phyloP scores from a whole-genome alignment of 2,888 invertebrate species.

The Sialis lutaria region DNA sequence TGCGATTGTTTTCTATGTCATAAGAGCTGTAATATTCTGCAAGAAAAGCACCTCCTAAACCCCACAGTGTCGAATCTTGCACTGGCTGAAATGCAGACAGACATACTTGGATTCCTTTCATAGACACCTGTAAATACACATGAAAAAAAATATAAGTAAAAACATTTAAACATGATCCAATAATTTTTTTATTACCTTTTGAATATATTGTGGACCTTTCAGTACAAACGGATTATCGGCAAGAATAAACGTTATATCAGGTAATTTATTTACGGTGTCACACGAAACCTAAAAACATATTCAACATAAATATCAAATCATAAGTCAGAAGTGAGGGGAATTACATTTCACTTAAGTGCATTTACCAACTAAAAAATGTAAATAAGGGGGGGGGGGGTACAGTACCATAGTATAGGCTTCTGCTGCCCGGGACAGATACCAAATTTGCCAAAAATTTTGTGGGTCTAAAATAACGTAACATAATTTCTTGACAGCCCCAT shows the following conservation, averaged over 20 bases:
- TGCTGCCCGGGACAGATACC: too few species aligned
- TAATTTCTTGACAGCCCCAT: too few species aligned
- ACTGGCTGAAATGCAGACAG: conserved; percentile 25
- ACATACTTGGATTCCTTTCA: conserved; percentile 21
- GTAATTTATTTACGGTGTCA: conserved; percentile 35
- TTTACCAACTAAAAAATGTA: too few species aligned
- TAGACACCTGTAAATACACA: conserved; percentile 21
- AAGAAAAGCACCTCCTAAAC: conserved; percentile 29
- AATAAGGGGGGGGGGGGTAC: too few species aligned
- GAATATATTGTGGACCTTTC: conserved; percentile 41
- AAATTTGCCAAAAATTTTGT: conserved; percentile 3
- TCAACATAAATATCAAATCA: conserved; percentile 4
- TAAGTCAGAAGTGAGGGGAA: too few species aligned
- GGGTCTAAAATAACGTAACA: conserved; percentile 2
- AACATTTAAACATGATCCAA: neutral
- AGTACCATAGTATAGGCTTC: too few species aligned
- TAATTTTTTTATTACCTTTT: conserved; percentile 18
- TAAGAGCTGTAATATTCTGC: conserved; percentile 30
- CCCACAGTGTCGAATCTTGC: conserved; percentile 18
- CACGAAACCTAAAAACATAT: conserved; percentile 34
- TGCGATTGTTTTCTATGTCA: conserved; percentile 20
- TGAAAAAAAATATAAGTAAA: neutral
- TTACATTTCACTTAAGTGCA: too few species aligned
- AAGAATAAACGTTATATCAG: conserved; percentile 37
- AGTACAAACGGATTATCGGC: conserved; percentile 39